phyloP scores from a whole-genome alignment of 2,888 invertebrate genomes.

The Drosophila incognita region DNA sequence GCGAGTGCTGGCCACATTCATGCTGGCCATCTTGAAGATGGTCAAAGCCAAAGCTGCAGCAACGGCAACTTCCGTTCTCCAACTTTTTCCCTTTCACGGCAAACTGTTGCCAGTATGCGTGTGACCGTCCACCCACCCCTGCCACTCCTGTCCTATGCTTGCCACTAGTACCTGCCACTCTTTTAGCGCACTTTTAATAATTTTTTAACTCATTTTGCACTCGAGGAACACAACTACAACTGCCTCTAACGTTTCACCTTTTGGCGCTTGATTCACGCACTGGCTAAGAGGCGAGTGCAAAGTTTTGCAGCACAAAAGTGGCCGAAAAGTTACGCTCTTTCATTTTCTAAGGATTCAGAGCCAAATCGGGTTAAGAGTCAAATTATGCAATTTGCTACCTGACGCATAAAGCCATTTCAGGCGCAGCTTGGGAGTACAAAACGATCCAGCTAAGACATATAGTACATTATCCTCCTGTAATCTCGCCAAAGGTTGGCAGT shows the following conservation, averaged over 20 bases:
- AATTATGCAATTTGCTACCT: conserved; percentile 58
- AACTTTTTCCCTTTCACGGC: conserved; percentile 25
- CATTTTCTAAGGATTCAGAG: conserved; percentile 37
- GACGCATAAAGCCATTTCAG: conserved; percentile 6
- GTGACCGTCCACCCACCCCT: conserved; percentile 18
- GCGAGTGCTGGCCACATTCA: conserved; percentile 30
- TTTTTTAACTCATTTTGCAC: conserved; percentile 78
- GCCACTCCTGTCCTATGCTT: no score
- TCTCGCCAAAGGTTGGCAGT: not conserved
- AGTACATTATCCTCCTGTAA: not conserved
- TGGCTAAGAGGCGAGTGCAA: conserved; percentile 62
- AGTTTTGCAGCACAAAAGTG: conserved; percentile 65
- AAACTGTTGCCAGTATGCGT: conserved; percentile 49
- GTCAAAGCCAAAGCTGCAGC: conserved; percentile 43
- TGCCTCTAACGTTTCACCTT: conserved; percentile 56
- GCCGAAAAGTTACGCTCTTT: conserved; percentile 58
- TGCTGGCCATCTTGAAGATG: conserved; percentile 67
- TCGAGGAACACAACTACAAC: conserved; percentile 56
- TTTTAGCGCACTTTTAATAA: conserved; percentile 61
- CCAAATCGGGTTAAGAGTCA: conserved; percentile 64
- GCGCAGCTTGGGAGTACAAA: not conserved
- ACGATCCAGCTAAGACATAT: not conserved
- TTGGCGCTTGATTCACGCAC: conserved; percentile 43
- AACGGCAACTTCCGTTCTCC: conserved; percentile 59
- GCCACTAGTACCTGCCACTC: conserved; percentile 2